Percentiles rank a stretch among this genome's conserved stretches.
Evolutionary conservation across 2,113 vertebrate genomes (phyloP).

Genomic region (Salvelinus sp.): DNA sequence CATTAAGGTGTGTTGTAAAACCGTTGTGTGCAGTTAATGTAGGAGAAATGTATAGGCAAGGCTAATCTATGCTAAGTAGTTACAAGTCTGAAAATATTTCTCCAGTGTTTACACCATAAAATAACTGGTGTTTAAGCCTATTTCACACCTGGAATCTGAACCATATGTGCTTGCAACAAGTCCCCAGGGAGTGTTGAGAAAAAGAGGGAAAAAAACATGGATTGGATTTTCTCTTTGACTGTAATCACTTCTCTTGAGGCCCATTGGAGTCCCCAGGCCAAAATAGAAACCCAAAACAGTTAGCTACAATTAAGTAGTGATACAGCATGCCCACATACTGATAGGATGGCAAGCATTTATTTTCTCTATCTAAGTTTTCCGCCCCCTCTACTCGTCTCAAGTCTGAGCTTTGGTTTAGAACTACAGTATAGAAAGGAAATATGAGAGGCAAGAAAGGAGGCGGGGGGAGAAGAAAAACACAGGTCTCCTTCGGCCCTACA

Average conservation of each 20-base stretch:
- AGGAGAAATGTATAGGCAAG: conserved; percentile 61
- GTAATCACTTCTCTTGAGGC: conserved; percentile 59
- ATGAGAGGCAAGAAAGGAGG: neutral
- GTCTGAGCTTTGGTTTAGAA: neutral
- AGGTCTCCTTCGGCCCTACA: conserved; percentile 62
- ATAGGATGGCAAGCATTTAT: conserved; percentile 60
- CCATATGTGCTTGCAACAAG: conserved; percentile 59
- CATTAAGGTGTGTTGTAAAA: conserved; percentile 45
- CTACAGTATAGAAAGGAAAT: neutral
- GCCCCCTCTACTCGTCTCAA: neutral
- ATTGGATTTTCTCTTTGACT: conserved; percentile 56
- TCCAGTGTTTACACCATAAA: conserved; percentile 69
- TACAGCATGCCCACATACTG: conserved; percentile 64
- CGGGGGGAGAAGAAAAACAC: conserved; percentile 44
- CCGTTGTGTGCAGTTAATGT: conserved; percentile 52
- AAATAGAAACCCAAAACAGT: conserved; percentile 44
- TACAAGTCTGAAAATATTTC: conserved; percentile 62
- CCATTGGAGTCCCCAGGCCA: conserved; percentile 56
- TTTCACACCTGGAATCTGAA: conserved; percentile 69
- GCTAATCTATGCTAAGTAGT: conserved; percentile 61
- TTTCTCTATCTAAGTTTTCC: neutral
- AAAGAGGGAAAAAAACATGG: conserved; percentile 24
- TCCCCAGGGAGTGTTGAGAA: conserved; percentile 51
- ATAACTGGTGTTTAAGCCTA: conserved; percentile 72
- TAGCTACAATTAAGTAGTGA: conserved; percentile 67